These are phyloP conservation scores for Blomia tropicalis DNA, from an alignment of 2,888 invertebrate genomes.

Conservation along the genomic window DNA sequence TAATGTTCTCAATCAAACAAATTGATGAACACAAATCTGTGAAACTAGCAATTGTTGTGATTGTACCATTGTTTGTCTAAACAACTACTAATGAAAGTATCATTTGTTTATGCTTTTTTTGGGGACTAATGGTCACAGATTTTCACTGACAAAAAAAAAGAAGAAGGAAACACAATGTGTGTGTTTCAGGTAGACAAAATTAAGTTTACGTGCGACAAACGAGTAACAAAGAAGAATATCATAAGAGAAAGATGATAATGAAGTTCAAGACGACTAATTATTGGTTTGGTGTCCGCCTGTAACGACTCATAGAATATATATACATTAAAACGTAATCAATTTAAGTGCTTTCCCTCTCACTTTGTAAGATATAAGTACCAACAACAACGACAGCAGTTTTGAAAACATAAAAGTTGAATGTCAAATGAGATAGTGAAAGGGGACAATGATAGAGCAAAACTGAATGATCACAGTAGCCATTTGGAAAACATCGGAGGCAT, in stretches of 20 bases:
- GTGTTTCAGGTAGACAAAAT: no score
- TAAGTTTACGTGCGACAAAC: no score
- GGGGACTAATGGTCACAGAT: constrained; percentile 3
- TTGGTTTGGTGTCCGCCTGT: constrained; percentile 1
- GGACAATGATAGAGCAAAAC: neutral
- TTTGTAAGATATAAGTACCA: neutral
- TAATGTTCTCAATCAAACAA: no score
- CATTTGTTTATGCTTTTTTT: no score
- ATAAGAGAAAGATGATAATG: no score
- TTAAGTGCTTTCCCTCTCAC: neutral
- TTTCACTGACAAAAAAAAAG: neutral
- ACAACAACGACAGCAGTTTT: neutral
- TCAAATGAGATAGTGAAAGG: neutral
- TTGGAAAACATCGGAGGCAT: no score
- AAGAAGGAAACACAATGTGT: no score
- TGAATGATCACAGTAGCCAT: neutral
- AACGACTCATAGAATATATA: neutral
- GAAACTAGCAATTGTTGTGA: no score
- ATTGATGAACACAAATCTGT: no score
- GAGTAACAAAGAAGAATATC: neutral
- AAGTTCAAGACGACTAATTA: no score
- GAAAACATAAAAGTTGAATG: neutral
- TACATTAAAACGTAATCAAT: constrained; percentile 12
- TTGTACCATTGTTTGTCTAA: no score
- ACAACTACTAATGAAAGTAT: no score